phyloP scores from a whole-genome alignment of 2,888 invertebrate species.

The Rhorus exstirpatorius region DNA sequence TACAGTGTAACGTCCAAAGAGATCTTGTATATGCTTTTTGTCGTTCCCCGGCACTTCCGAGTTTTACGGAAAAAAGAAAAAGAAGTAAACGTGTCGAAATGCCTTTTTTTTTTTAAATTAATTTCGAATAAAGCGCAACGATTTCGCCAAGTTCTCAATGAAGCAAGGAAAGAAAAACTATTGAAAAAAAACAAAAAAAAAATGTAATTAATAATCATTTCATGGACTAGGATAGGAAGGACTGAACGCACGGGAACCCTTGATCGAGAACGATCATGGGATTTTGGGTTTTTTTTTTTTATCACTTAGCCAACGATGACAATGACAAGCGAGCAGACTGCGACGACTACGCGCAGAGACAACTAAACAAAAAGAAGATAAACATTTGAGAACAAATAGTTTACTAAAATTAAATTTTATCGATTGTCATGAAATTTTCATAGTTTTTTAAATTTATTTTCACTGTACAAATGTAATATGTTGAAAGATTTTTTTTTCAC shows the following conservation, averaged over 20 bases:
- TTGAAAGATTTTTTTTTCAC: slow-evolving; percentile 12
- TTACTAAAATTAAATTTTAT: slow-evolving; percentile 29
- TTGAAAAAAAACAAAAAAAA: too few species aligned
- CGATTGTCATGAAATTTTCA: too few species aligned
- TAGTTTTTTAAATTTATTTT: slow-evolving; percentile 43
- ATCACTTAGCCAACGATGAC: slow-evolving; percentile 40
- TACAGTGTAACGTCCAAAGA: not conserved
- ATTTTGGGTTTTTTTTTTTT: slow-evolving; percentile 29
- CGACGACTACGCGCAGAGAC: slow-evolving; percentile 30
- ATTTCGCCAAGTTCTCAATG: too few species aligned
- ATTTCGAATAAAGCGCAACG: slow-evolving; percentile 56
- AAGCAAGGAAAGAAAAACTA: too few species aligned
- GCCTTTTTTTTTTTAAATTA: too few species aligned
- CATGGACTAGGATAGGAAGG: slow-evolving; percentile 58
- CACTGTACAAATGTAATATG: slow-evolving; percentile 33
- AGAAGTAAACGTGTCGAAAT: too few species aligned
- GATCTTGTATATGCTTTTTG: too few species aligned
- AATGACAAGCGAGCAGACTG: slow-evolving; percentile 42
- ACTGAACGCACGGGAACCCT: slow-evolving; percentile 52
- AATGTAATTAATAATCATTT: too few species aligned
- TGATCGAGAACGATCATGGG: slow-evolving; percentile 29
- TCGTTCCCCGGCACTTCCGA: too few species aligned
- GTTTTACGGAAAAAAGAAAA: too few species aligned
- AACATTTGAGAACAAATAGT: slow-evolving; percentile 63
- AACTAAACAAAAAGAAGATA: slow-evolving; percentile 24